Conservation (phyloP, 2,888 invertebrate species). For the Octonoba sinensis region DNA sequence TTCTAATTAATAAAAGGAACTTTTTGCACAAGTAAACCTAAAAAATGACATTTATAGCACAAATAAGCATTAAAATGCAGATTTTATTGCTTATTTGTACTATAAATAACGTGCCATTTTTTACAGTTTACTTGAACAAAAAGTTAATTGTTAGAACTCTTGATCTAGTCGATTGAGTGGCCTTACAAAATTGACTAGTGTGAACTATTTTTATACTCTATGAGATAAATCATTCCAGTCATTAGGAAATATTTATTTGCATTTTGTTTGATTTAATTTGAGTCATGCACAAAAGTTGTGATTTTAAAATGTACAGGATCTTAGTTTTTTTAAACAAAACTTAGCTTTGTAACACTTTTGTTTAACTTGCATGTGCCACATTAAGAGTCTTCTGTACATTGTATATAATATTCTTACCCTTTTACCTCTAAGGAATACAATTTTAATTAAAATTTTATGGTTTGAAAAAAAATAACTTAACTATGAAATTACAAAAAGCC, state of each 20-base stretch:
- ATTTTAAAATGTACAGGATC: slow-evolving; percentile 43
- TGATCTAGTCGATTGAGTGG: slow-evolving; percentile 56
- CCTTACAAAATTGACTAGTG: slow-evolving; percentile 56
- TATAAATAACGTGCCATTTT: too few relatives aligned
- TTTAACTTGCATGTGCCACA: slow-evolving; percentile 17
- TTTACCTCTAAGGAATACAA: slow-evolving; percentile 17
- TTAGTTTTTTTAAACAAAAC: slow-evolving; percentile 48
- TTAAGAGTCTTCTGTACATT: slow-evolving; percentile 16
- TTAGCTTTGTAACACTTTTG: slow-evolving; percentile 46
- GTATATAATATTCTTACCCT: slow-evolving; percentile 8
- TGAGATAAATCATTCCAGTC: slow-evolving; percentile 43
- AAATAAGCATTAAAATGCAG: too few relatives aligned
- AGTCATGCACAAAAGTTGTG: background rate
- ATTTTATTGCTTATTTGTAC: too few relatives aligned
- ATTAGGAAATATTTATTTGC: slow-evolving; percentile 6
- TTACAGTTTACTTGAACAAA: too few relatives aligned
- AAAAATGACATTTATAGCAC: too few relatives aligned
- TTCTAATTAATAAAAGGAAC: too few relatives aligned
- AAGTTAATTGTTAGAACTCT: slow-evolving; percentile 50
- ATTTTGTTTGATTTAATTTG: slow-evolving; percentile 9
- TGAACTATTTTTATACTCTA: slow-evolving; percentile 54
- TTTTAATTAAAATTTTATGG: slow-evolving; percentile 13
- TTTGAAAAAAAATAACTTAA: background rate
- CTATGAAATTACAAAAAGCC: slow-evolving; percentile 1
- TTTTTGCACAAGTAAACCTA: too few relatives aligned